A percentile compares a stretch with the other conserved stretches of the same genome.
Evolutionary conservation across 2,797 vertebrate species (phyloP).

Genomic region (Scyliorhinus canicula): DNA sequence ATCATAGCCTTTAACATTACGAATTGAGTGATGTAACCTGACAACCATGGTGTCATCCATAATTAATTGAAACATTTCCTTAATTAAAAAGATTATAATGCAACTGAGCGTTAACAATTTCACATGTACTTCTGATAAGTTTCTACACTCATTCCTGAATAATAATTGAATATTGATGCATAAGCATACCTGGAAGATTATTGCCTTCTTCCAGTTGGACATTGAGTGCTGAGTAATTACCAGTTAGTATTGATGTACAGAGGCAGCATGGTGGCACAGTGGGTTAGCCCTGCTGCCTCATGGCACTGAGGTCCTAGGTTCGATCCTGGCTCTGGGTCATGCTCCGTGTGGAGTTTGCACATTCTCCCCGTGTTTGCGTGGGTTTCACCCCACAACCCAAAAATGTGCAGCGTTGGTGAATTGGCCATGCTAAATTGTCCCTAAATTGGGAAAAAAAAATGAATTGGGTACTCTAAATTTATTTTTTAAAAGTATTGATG

Average conservation of each 20-base stretch:
- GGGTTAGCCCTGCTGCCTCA: no score
- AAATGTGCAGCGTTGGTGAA: no score
- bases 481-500: background rate
- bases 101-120: conserved; percentile 14
- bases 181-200: background rate
- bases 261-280: no score
- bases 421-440: no score
- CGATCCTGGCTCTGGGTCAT: no score
- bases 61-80: conserved; percentile 25
- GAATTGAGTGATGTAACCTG: conserved; percentile 9
- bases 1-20: background rate
- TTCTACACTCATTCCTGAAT: background rate
- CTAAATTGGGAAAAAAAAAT: no score
- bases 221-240: background rate
- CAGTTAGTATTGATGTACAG: background rate
- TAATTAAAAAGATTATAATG: conserved; percentile 29
- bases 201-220: background rate
- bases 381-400: no score
- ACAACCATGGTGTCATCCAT: background rate
- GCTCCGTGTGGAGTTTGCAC: no score
- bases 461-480: no score
- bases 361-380: no score
- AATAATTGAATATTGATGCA: conserved; percentile 19
- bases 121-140: background rate
- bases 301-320: no score